phyloP scores from a whole-genome alignment of 2,113 vertebrate genomes.

The Neogobius melanostomus region DNA sequence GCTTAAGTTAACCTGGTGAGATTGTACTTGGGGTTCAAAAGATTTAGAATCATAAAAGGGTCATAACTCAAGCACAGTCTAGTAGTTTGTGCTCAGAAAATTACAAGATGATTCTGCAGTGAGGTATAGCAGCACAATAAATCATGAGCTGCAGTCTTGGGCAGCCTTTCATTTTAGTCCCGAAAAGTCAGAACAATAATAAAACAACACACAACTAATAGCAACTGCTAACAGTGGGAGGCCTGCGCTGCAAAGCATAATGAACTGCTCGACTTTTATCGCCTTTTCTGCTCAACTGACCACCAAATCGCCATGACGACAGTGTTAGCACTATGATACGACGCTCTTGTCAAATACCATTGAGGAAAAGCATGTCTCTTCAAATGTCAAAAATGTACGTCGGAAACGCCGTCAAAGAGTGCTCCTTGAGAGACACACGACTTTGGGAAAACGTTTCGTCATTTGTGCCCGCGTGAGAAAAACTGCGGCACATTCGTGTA shows the following conservation, averaged over 20 bases:
- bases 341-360: background rate
- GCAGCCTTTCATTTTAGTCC: conserved; percentile 42
- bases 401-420: background rate
- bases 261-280: no score
- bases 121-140: background rate
- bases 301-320: background rate
- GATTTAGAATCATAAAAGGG: background rate
- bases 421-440: background rate
- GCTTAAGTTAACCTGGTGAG: background rate
- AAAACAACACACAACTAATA: background rate
- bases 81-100: background rate
- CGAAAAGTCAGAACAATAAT: conserved; percentile 18
- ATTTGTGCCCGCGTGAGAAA: background rate
- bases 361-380: background rate
- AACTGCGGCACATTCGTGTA: background rate
- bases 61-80: background rate
- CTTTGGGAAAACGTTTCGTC: conserved; percentile 9
- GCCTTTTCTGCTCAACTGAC: no score
- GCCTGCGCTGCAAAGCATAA: background rate
- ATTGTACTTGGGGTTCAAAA: background rate
- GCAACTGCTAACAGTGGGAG: conserved; percentile 11
- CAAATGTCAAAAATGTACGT: background rate
- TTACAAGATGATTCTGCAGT: conserved; percentile 11
- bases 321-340: background rate
- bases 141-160: conserved; percentile 4